phyloP scores from a whole-genome alignment of 2,113 vertebrate genomes.

The Hippoglossus stenolepis region DNA sequence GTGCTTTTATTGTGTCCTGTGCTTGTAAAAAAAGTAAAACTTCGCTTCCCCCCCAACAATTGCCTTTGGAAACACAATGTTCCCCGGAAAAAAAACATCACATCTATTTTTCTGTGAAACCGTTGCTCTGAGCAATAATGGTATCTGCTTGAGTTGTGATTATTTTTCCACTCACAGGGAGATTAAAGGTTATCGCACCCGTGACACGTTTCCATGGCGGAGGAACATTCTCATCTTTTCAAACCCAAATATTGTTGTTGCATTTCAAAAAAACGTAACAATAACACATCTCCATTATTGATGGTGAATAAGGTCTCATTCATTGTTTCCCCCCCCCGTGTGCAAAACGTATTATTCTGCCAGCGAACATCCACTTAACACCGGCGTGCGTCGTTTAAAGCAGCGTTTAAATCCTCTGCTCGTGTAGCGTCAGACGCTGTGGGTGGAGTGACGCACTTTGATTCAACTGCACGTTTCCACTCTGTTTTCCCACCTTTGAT shows the following conservation, averaged over 20 bases:
- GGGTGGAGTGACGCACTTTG: conserved; percentile 48
- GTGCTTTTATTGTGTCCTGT: not conserved
- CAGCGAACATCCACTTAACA: conserved; percentile 52
- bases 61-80: conserved; percentile 3
- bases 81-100: not conserved
- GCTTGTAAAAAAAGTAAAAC: conserved; percentile 1
- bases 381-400: conserved; percentile 21
- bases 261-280: conserved; percentile 26
- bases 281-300: conserved; percentile 17
- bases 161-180: conserved; percentile 6
- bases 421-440: conserved; percentile 22
- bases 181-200: conserved; percentile 13
- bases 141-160: conserved; percentile 4
- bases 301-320: not conserved
- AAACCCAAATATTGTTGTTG: conserved; percentile 6
- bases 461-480: conserved; percentile 10
- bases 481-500: conserved; percentile 12
- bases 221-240: not conserved
- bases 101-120: not conserved
- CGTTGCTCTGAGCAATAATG: not conserved
- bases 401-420: conserved; percentile 30
- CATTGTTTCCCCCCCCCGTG: conserved; percentile 25
- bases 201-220: not conserved
- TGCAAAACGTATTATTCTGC: conserved; percentile 36
- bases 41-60: not conserved